phyloP scores from a whole-genome alignment of 2,888 invertebrate genomes.

The Drosophila tripunctata region DNA sequence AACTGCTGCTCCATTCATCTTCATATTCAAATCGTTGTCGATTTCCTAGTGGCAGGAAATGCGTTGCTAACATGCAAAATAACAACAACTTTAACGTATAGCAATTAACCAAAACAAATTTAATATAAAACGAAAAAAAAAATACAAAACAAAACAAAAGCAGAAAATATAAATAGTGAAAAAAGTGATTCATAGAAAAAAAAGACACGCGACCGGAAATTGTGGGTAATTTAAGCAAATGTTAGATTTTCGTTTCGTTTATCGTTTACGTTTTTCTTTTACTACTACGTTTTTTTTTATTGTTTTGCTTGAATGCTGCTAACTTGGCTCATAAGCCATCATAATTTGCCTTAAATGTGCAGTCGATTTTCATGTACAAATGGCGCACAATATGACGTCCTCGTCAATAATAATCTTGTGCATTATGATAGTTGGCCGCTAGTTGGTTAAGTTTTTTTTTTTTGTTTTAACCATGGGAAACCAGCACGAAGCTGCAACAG shows the following conservation, averaged over 20 bases:
- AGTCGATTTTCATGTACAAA: constrained; percentile 41
- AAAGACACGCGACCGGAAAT: constrained; percentile 82
- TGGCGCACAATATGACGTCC: constrained; percentile 44
- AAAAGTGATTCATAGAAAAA: constrained; percentile 6
- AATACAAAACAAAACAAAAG: not conserved
- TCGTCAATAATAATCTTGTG: constrained; percentile 9
- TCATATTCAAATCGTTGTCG: constrained; percentile 73
- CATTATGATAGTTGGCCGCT: not conserved
- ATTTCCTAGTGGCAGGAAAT: constrained; percentile 78
- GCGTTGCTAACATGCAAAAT: constrained; percentile 73
- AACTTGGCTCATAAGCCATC: constrained; percentile 34
- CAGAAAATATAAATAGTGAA: too few relatives aligned
- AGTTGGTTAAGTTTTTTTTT: not conserved
- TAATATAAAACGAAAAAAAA: constrained; percentile 64
- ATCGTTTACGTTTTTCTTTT: constrained; percentile 26
- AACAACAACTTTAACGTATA: constrained; percentile 45
- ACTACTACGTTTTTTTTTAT: too few relatives aligned
- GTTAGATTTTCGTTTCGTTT: constrained; percentile 40
- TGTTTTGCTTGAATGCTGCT: constrained; percentile 31
- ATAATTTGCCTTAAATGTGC: constrained; percentile 73
- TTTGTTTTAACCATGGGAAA: constrained; percentile 43
- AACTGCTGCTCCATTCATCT: constrained; percentile 37
- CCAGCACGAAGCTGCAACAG: constrained; percentile 30
- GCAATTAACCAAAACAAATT: constrained; percentile 70
- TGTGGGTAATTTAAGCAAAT: constrained; percentile 69